Percentiles rank a stretch among this genome's conserved stretches.
These are phyloP conservation scores for Enteromius argenteus DNA, from an alignment of 2,797 vertebrate species.

Conservation along the genomic window DNA sequence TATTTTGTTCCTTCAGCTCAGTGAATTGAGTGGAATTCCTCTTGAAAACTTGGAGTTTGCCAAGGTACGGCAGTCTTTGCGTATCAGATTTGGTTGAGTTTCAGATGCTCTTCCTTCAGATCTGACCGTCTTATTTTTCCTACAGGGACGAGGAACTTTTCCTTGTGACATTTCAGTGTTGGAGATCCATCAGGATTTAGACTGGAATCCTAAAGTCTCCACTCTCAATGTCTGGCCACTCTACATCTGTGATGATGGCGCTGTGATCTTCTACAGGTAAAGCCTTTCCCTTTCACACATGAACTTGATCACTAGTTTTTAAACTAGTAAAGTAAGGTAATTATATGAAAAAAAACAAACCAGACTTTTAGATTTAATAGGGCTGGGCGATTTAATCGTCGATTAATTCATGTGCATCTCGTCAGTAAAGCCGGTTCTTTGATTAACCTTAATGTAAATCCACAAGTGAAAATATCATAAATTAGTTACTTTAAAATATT, in stretches of 20 bases:
- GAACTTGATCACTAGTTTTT: not conserved
- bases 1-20: slow-evolving; percentile 81
- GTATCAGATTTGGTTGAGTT: not conserved
- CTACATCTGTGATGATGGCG: slow-evolving; percentile 98
- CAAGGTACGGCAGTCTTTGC: slow-evolving; percentile 81
- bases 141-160: slow-evolving; percentile 97
- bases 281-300: not conserved
- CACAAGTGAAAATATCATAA: not conserved
- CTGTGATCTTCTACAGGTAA: slow-evolving; percentile 99
- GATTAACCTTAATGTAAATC: not conserved
- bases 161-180: slow-evolving; percentile 98
- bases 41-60: slow-evolving; percentile 97
- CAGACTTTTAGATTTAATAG: not conserved
- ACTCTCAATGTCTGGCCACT: slow-evolving; percentile 98
- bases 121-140: not conserved
- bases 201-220: slow-evolving; percentile 99
- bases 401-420: too few species aligned
- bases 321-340: not conserved
- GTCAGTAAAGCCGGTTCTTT: too few species aligned
- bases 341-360: not conserved
- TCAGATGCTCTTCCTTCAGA: not conserved
- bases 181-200: slow-evolving; percentile 98
- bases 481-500: not conserved
- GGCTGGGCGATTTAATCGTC: too few species aligned
- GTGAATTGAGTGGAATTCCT: slow-evolving; percentile 89